Evolutionary conservation across 2,888 invertebrate genomes (phyloP), one percentile per base, ranked within the genome.

Genomic region (Fissipunctia ypsillon): DNA sequence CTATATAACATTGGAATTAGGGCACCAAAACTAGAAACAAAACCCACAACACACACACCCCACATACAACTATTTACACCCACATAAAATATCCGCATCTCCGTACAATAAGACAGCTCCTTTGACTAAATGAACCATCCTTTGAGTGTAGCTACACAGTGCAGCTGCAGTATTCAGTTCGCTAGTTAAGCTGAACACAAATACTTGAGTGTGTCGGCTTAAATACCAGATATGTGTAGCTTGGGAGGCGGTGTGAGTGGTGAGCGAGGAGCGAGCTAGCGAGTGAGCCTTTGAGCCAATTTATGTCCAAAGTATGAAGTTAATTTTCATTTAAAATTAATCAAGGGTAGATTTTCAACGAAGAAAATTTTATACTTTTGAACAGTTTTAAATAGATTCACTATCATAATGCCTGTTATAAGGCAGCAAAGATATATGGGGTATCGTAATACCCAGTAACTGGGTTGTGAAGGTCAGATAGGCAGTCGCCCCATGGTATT

Each of bases 181-280:
- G 70, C 84, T 87, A 87, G 88, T 87, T 88, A 88, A 87, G 87
- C 88, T 73, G 75, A 81, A 85, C 88, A 83, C 88, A 88, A 88
- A 88, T 88, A 88, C 88, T 88, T 86, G 88, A 87, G 81, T 84
- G 84, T 84, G 84, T 72, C 78, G 84, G 88, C 78, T 88, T 83
- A 87, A 87, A 84, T 83, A 86, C 81, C 80, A 87, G 88, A 87
- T 88, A 88, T 88, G 85, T 86, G 83, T 81, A 72, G 83, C 72
- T 83, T 85, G 25, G 61, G 67, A 74, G 0, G 31, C 25, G 66
- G 81, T 3, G 0, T 41, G 19, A 43, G 52, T 25, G 1, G 63
- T 60, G 28, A 76, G 69, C 60, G 57, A 3, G 7, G 0, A 70
- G 87, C 83, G 83, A 28, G 52, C 41, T 54, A 28, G 31, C 3